phyloP scores from a whole-genome alignment of 2,888 invertebrate species.

The Euzetes globulus region DNA sequence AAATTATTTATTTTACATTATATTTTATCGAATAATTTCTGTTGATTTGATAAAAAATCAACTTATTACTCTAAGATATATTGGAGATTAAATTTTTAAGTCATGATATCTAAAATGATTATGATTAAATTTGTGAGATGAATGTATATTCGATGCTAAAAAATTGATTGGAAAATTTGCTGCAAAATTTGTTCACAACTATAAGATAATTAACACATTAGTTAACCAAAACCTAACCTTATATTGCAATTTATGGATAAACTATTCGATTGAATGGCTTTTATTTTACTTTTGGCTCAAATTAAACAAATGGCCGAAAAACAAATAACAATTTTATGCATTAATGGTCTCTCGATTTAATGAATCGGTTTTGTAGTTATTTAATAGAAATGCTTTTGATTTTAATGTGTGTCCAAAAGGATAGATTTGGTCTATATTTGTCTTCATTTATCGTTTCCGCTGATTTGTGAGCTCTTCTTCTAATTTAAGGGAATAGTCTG shows the following conservation, averaged over 20 bases:
- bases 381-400: not conserved
- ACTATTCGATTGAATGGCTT: not conserved
- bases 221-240: not conserved
- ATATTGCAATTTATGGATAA: not conserved
- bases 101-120: no score
- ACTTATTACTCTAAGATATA: no score
- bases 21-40: no score
- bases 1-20: no score
- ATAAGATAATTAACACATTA: not conserved
- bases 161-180: not conserved
- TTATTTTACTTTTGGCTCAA: not conserved
- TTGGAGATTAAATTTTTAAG: no score
- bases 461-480: not conserved
- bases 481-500: no score
- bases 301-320: constrained; percentile 12
- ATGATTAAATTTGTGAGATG: not conserved
- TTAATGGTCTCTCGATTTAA: not conserved
- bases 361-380: constrained; percentile 1
- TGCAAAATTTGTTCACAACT: not conserved
- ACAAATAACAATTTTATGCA: no score
- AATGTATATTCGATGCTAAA: no score
- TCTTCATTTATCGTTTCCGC: constrained; percentile 13
- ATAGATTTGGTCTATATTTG: not conserved
- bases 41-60: no score
- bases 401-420: not conserved